phyloP scores from a whole-genome alignment of 2,797 vertebrate species.

The Acrossocheilus fasciatus region DNA sequence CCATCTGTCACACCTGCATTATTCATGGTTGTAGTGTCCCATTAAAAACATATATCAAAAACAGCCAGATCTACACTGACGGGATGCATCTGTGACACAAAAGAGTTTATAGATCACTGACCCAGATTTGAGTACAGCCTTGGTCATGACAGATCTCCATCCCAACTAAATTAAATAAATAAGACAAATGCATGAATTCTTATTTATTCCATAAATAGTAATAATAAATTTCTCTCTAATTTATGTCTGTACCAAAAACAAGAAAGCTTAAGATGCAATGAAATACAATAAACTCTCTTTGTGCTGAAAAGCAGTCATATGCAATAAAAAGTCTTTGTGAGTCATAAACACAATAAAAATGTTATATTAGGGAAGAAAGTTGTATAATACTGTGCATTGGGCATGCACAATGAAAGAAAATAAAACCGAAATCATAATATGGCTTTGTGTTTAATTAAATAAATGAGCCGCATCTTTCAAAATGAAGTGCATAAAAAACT shows the following conservation, averaged over 20 bases:
- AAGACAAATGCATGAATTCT: background rate
- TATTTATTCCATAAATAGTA: background rate
- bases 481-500: background rate
- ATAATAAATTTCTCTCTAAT: background rate
- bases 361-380: background rate
- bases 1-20: slow-evolving; percentile 45
- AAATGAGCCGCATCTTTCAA: background rate
- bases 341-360: background rate
- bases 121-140: no score
- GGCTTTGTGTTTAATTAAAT: background rate
- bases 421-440: background rate
- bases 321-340: no score
- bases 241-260: background rate
- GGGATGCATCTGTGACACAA: background rate
- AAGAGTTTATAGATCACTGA: background rate
- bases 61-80: background rate
- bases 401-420: background rate
- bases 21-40: slow-evolving; percentile 24
- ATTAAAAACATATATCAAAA: background rate
- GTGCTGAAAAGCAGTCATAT: background rate
- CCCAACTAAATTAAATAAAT: background rate
- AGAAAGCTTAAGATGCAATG: background rate
- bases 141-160: background rate
- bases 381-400: background rate
- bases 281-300: background rate